Percentiles rank a stretch among this genome's conserved stretches.
These are phyloP conservation scores for Sminthurides aquaticus DNA, from an alignment of 2,888 invertebrate genomes.

Conservation along the genomic window DNA sequence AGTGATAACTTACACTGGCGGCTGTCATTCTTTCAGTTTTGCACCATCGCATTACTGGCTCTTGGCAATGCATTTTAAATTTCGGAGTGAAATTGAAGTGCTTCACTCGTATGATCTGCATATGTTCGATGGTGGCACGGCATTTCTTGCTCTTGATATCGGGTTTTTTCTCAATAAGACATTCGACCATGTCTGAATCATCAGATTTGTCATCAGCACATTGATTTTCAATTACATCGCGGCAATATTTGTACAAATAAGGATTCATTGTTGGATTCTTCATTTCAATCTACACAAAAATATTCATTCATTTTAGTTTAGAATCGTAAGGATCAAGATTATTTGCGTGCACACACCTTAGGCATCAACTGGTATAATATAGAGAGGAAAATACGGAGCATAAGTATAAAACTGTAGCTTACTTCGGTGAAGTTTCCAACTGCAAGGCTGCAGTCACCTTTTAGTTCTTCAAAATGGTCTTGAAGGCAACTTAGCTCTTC, in stretches of 20 bases:
- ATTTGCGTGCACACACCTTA: too few relatives aligned
- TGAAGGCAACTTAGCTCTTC: conserved; percentile 91
- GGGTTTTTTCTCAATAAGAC: conserved; percentile 85
- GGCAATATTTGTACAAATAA: conserved; percentile 40
- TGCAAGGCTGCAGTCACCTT: conserved; percentile 59
- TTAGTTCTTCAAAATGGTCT: conserved; percentile 61
- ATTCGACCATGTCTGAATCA: conserved; percentile 86
- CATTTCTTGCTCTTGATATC: conserved; percentile 71
- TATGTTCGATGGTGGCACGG: conserved; percentile 89
- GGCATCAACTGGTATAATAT: too few relatives aligned
- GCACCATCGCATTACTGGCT: conserved; percentile 61
- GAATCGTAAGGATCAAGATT: background rate
- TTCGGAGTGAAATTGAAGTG: conserved; percentile 88
- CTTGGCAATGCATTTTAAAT: conserved; percentile 88
- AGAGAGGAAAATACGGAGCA: too few relatives aligned
- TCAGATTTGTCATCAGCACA: conserved; percentile 41
- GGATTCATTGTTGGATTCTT: conserved; percentile 54
- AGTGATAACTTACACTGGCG: conserved; percentile 45
- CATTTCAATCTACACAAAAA: conserved; percentile 51
- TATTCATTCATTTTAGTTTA: background rate
- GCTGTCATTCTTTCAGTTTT: conserved; percentile 44
- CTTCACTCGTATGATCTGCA: conserved; percentile 86
- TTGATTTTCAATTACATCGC: conserved; percentile 35
- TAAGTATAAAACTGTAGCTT: background rate
- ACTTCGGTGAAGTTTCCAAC: conserved; percentile 77